Percentiles rank a stretch among this genome's conserved stretches.
These are phyloP conservation scores for Anoncus sp. DNA, from an alignment of 2,888 invertebrate genomes.

Conservation along the genomic window DNA sequence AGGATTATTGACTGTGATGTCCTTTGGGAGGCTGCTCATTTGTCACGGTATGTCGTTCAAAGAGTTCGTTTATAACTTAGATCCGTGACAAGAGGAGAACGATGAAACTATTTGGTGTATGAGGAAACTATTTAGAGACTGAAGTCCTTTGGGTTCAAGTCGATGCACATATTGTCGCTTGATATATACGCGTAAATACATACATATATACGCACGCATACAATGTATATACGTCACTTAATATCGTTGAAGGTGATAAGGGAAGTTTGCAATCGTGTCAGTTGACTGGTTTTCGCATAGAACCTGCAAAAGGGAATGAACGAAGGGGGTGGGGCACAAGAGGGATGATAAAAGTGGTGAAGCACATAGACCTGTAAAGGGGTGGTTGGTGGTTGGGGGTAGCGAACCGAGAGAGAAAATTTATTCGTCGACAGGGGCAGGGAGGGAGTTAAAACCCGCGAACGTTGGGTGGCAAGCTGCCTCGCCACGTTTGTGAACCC, in stretches of 20 bases:
- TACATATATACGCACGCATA: background rate
- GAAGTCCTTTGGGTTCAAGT: background rate
- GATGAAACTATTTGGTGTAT: slow-evolving; percentile 3
- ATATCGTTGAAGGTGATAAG: background rate
- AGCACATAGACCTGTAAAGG: too few relatives aligned
- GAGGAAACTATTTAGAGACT: slow-evolving; percentile 6
- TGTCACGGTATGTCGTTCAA: background rate
- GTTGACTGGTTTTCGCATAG: background rate
- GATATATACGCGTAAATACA: background rate
- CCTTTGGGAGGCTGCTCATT: background rate
- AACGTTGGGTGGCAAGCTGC: slow-evolving; percentile 45
- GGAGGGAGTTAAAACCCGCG: slow-evolving; percentile 46
- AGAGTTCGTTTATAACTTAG: background rate
- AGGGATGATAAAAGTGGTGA: background rate
- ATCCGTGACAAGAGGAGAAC: background rate
- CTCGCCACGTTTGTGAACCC: too few relatives aligned
- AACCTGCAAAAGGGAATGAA: background rate
- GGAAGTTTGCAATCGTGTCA: slow-evolving; percentile 11
- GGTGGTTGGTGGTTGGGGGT: too few relatives aligned
- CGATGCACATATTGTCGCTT: background rate
- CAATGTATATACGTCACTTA: slow-evolving; percentile 9
- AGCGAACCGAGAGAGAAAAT: slow-evolving; percentile 9
- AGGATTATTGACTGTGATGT: slow-evolving; percentile 1
- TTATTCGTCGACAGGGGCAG: slow-evolving; percentile 48
- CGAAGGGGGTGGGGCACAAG: slow-evolving; percentile 4